Base-by-base conservation (phyloP, 2,888 invertebrate species). In the Synergus umbraculus region DNA sequence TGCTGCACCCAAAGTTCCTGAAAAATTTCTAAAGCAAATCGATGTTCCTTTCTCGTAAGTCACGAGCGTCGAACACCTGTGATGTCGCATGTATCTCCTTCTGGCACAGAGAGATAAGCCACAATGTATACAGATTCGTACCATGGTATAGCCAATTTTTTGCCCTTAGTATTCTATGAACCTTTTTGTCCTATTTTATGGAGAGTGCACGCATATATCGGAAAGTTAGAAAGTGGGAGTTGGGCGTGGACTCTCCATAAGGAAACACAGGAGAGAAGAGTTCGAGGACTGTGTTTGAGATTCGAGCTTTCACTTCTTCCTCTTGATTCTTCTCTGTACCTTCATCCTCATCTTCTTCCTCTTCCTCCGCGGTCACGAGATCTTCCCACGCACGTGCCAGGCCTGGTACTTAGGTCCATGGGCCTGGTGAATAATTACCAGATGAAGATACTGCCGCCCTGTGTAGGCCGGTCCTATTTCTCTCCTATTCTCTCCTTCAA, bases 371-470 rank as follows among this genome's bases (percentile, higher is more conserved):
- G 64, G 77, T 79, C 84, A 83, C 81, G 84, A 88, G 86, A 89
- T 88, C 89, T 89, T 89, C 89, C 89, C 89, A 89, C 89, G 88
- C 89, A 89, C 86, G 88, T 86, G 87, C 87, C 85, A 82, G 76
- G 80, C 83, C 84, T 83, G 81, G 84, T 82, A 86, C 85, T 84
- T 83, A 69, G 83, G 78, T 85, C 83, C 81, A 82, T 81, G 81
- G 84, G 82, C 83, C 87, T 84, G 86, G 84, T 88, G 88, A 88
- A 89, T 89, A 89, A 89, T 89, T 89, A 89, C 88, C 86, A 89
- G 89, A 89, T 88, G 89, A 88, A 89, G 88, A 89, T 89, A 89
- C 87, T 84, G 86, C 84, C 85, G 86, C 85, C 85, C 87, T 84
- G 89, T 85, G 89, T 89, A 87, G 88, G 87, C 78, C 84, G 87